Conservation (phyloP, 2,113 vertebrate genomes). For the Sceloporus undulatus region DNA sequence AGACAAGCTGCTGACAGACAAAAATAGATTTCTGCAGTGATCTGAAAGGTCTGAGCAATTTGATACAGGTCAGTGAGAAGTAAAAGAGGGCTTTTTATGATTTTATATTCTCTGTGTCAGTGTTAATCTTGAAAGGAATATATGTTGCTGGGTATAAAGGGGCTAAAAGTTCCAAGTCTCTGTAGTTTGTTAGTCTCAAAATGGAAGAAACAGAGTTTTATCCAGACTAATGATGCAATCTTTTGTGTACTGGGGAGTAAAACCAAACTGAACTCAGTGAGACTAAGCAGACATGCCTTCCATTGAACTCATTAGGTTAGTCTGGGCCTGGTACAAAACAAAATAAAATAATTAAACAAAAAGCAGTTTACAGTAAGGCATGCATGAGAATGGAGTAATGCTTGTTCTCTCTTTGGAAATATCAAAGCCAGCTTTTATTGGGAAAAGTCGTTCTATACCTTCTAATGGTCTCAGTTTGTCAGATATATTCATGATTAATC, state of each 20-base stretch:
- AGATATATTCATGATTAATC: too few species aligned
- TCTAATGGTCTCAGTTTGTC: too few species aligned
- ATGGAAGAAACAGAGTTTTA: not conserved
- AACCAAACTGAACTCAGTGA: not conserved
- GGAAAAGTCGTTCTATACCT: too few species aligned
- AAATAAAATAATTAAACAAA: not conserved
- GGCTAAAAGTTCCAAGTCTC: not conserved
- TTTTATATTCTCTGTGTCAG: not conserved
- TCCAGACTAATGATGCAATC: not conserved
- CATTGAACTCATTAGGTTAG: not conserved
- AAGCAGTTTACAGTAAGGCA: not conserved
- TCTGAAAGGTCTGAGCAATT: conserved; percentile 23
- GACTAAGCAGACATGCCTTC: not conserved
- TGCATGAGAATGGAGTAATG: not conserved
- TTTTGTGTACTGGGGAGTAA: not conserved
- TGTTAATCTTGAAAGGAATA: not conserved
- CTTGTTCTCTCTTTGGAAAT: not conserved
- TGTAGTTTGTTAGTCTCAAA: not conserved
- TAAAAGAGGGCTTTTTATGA: conserved; percentile 1
- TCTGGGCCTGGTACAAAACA: not conserved
- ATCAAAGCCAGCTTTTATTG: not conserved
- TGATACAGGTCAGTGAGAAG: conserved; percentile 12
- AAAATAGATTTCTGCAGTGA: conserved; percentile 14
- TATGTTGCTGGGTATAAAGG: not conserved
- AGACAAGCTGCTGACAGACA: not conserved